Evolutionary conservation across 2,797 vertebrate species (phyloP).

Genomic region (Urosaurus nigricauda): DNA sequence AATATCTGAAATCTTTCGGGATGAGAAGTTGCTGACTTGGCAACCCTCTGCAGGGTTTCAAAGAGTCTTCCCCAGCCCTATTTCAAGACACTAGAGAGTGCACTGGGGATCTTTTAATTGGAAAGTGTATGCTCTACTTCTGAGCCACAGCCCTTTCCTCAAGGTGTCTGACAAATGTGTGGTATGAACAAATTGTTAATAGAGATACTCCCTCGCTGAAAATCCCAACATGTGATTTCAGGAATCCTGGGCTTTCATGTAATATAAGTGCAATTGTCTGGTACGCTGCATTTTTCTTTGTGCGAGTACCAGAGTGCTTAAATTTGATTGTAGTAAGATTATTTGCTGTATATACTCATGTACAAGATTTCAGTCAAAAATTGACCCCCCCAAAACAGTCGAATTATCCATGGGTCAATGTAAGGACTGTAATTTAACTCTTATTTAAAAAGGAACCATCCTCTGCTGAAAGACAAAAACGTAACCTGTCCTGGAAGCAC

Average conservation of each 20-base stretch:
- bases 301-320: neutral
- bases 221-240: neutral
- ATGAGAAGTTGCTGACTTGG: no score
- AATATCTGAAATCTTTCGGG: no score
- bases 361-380: no score
- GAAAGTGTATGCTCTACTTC: neutral
- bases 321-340: neutral
- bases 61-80: neutral
- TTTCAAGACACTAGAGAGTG: neutral
- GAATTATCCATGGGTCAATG: no score
- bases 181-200: neutral
- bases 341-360: no score
- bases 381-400: no score
- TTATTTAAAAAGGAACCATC: no score
- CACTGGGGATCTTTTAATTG: neutral
- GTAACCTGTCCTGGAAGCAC: no score
- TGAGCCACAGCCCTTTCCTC: neutral
- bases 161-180: neutral
- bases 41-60: no score
- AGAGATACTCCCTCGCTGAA: neutral
- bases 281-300: neutral
- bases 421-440: no score
- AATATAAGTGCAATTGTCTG: no score
- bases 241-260: neutral
- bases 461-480: no score